These are phyloP conservation scores for Orchesella flavescens DNA, from an alignment of 2,888 invertebrate species.

Conservation along the genomic window DNA sequence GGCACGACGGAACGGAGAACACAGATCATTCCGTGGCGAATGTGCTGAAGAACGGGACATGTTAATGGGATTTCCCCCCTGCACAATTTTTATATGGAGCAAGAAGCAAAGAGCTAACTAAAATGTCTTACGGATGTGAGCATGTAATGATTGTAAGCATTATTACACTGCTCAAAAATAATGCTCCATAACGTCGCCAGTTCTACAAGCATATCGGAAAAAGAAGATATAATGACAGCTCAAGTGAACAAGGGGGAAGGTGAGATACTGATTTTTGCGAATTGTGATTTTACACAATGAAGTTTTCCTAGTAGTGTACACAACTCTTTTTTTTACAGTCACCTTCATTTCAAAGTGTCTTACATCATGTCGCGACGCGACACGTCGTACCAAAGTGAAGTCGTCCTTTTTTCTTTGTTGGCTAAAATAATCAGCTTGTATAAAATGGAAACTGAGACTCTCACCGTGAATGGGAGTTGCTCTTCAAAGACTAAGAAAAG, in stretches of 20 bases:
- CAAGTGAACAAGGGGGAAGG: not conserved
- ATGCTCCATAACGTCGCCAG: no score
- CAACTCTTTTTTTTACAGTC: not conserved
- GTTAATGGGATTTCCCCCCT: not conserved
- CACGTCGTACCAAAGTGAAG: not conserved
- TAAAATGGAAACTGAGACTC: no score
- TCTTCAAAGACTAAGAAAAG: not conserved
- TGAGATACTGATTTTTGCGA: not conserved
- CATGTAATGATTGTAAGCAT: no score
- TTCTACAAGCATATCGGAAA: not conserved
- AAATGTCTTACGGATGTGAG: no score
- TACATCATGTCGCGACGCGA: constrained; percentile 15
- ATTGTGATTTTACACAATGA: not conserved
- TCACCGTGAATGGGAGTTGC: no score
- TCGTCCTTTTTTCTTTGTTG: not conserved
- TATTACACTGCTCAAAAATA: no score
- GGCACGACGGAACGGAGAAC: constrained; percentile 33
- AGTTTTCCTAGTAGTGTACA: not conserved
- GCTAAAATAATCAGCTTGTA: not conserved
- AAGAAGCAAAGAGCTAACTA: no score
- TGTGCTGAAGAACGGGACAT: constrained; percentile 4
- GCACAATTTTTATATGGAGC: not conserved
- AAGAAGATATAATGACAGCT: not conserved
- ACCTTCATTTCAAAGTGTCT: not conserved
- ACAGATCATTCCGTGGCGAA: not conserved